Conservation (phyloP, 1,140 invertebrate genomes). For the Cotesia chilonis region DNA sequence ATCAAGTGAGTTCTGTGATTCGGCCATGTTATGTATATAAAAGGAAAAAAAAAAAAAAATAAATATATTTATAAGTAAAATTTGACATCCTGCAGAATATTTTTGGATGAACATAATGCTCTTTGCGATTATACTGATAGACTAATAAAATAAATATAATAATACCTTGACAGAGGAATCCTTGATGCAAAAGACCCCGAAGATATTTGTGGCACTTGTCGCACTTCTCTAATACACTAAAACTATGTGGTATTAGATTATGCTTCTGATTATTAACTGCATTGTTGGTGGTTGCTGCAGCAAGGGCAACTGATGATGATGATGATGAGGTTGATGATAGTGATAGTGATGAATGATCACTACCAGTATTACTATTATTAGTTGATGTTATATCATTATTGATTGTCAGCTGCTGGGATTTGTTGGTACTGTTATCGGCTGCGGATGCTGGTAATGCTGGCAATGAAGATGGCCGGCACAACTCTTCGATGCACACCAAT, state of each 20-base stretch:
- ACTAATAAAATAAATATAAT: not conserved
- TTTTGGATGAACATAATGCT: not conserved
- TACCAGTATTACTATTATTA: slow-evolving; percentile 32
- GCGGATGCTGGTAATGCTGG: slow-evolving; percentile 43
- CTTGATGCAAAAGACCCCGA: slow-evolving; percentile 76
- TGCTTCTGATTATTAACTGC: slow-evolving; percentile 45
- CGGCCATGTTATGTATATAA: slow-evolving; percentile 15
- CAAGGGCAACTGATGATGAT: slow-evolving; percentile 6
- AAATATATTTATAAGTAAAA: too few species aligned
- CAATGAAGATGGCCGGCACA: slow-evolving; percentile 64
- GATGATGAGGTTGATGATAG: too few species aligned
- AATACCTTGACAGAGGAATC: slow-evolving; percentile 78
- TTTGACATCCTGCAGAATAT: slow-evolving; percentile 9
- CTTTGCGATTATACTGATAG: too few species aligned
- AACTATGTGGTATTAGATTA: slow-evolving; percentile 74
- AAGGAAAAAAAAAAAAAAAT: not conserved
- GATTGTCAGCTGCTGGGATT: slow-evolving; percentile 26
- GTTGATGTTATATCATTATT: slow-evolving; percentile 22
- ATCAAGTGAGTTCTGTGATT: slow-evolving; percentile 18
- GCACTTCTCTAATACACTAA: slow-evolving; percentile 75
- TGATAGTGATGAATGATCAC: not conserved
- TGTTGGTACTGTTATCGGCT: slow-evolving; percentile 35
- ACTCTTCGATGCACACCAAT: slow-evolving; percentile 76
- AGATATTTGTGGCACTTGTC: slow-evolving; percentile 81
- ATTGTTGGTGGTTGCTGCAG: slow-evolving; percentile 41